Conservation (phyloP, 2,113 vertebrate genomes). For the Pelmatolapia mariae region DNA sequence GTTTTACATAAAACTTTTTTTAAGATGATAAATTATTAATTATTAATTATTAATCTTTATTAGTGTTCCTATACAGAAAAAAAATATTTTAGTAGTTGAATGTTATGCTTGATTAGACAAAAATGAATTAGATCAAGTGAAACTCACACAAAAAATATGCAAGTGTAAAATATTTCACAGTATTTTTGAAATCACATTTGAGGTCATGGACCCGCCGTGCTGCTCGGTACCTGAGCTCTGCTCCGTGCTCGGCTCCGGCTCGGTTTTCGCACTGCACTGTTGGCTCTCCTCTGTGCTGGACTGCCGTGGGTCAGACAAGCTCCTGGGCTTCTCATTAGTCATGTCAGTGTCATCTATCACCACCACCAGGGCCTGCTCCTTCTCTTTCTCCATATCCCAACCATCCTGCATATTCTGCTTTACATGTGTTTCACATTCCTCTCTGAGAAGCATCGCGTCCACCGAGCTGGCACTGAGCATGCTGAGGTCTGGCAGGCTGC, state of each 20-base stretch:
- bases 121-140: background rate
- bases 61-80: background rate
- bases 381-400: conserved; percentile 57
- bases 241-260: conserved; percentile 76
- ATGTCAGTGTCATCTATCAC: conserved; percentile 57
- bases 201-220: background rate
- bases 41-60: too few relatives aligned
- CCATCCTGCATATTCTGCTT: conserved; percentile 23
- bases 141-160: background rate
- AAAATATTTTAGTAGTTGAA: background rate
- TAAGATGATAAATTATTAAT: background rate
- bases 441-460: conserved; percentile 55
- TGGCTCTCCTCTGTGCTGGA: conserved; percentile 67
- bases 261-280: conserved; percentile 58
- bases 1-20: background rate
- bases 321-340: conserved; percentile 54
- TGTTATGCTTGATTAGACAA: background rate
- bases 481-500: conserved; percentile 90
- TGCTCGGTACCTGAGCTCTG: conserved; percentile 80
- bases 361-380: conserved; percentile 63
- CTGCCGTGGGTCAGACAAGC: conserved; percentile 26
- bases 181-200: background rate
- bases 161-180: background rate
- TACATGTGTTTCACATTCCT: conserved; percentile 36
- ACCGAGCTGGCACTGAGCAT: conserved; percentile 82